Evolutionary conservation across 2,113 vertebrate species (phyloP).

Genomic region (Tupaia chinensis): DNA sequence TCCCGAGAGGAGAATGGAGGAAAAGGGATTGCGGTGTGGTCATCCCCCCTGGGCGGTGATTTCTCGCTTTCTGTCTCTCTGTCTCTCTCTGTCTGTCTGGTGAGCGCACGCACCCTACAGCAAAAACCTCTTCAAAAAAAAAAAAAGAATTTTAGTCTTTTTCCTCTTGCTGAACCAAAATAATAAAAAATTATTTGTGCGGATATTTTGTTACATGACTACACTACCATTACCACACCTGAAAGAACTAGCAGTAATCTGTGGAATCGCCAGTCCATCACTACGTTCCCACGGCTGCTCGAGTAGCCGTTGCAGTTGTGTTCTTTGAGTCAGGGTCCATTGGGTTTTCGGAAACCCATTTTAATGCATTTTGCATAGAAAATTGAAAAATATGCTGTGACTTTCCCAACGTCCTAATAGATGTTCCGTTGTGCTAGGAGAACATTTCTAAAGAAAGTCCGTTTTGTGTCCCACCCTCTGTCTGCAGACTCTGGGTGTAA

Average conservation of each 20-base stretch:
- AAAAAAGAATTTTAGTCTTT: no score
- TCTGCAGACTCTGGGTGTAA: neutral
- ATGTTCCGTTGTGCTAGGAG: neutral
- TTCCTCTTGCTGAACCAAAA: neutral
- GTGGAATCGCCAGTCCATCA: neutral
- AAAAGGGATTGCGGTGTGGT: no score
- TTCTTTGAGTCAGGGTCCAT: neutral
- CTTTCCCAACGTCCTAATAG: neutral
- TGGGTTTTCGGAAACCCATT: no score
- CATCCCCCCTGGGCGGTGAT: no score
- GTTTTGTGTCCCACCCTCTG: neutral
- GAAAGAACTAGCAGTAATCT: neutral
- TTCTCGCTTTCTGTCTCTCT: no score
- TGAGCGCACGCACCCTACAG: no score
- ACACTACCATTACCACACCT: neutral
- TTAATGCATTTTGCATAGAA: no score
- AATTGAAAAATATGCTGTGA: no score
- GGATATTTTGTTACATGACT: neutral
- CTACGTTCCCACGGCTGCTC: neutral
- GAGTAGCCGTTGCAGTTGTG: neutral
- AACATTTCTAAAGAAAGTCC: neutral
- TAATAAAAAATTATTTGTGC: no score
- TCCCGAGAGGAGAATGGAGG: no score
- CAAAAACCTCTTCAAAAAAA: no score
- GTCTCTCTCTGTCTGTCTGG: no score